Evolutionary conservation across 2,888 invertebrate genomes (phyloP).

Genomic region (Saturnia japonica): DNA sequence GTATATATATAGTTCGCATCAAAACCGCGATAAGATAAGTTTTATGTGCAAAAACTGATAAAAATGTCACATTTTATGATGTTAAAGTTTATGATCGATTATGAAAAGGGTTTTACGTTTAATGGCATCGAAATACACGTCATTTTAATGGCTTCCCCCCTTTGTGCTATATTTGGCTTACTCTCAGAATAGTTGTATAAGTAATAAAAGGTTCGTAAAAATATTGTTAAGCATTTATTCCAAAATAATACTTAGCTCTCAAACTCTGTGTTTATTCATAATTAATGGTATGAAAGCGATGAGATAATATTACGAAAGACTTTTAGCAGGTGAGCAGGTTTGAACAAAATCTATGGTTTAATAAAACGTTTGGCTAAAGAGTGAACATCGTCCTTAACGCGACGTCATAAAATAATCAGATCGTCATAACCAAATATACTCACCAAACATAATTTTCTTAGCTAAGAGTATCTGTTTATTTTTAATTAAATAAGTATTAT

Average conservation of each 20-base stretch:
- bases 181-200: neutral
- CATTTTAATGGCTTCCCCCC: slow-evolving; percentile 13
- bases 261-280: too few relatives aligned
- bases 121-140: slow-evolving; percentile 4
- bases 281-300: too few relatives aligned
- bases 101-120: slow-evolving; percentile 12
- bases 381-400: too few relatives aligned
- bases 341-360: too few relatives aligned
- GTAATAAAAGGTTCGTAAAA: neutral
- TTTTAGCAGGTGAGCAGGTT: too few relatives aligned
- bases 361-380: too few relatives aligned
- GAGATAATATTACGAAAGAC: too few relatives aligned
- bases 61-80: slow-evolving; percentile 12
- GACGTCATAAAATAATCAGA: too few relatives aligned
- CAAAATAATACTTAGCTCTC: neutral
- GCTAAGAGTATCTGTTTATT: too few relatives aligned
- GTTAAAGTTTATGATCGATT: slow-evolving; percentile 12
- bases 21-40: slow-evolving; percentile 8
- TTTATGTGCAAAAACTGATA: slow-evolving; percentile 14
- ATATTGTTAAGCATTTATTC: neutral
- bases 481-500: too few relatives aligned
- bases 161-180: slow-evolving; percentile 1
- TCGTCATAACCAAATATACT: too few relatives aligned
- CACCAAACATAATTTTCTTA: too few relatives aligned
- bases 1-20: neutral